Conservation (phyloP, 2,113 vertebrate genomes). For the Zingel zingel region DNA sequence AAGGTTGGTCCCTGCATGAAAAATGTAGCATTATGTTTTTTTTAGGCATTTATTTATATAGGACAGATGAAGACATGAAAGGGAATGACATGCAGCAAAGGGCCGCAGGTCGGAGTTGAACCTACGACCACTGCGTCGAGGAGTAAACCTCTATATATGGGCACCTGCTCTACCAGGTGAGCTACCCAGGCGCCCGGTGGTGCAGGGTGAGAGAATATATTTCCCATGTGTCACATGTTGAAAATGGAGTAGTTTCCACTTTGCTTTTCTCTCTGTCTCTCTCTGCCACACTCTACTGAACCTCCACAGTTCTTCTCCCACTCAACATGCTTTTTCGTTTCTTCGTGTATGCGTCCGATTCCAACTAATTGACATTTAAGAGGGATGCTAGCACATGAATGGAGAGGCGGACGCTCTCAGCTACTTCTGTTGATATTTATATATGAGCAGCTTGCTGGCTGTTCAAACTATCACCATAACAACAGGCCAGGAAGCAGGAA, state of each 20-base stretch:
- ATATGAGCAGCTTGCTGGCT: constrained; percentile 3
- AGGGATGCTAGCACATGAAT: constrained; percentile 17
- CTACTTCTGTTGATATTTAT: constrained; percentile 45
- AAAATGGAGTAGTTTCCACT: constrained; percentile 15
- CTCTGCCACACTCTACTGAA: background rate
- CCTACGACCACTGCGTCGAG: too few relatives aligned
- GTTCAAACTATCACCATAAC: constrained; percentile 62
- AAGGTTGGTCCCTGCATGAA: background rate
- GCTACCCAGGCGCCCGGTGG: too few relatives aligned
- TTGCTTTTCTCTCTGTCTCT: background rate
- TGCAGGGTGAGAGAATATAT: constrained; percentile 1
- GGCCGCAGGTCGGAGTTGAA: too few relatives aligned
- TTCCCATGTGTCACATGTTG: constrained; percentile 10
- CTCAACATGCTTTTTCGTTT: constrained; percentile 14
- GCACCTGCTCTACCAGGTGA: too few relatives aligned
- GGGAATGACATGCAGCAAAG: too few relatives aligned
- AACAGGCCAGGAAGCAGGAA: constrained; percentile 81
- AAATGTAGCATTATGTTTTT: background rate
- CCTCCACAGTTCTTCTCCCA: constrained; percentile 29
- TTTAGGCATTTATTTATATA: too few relatives aligned
- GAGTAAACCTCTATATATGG: too few relatives aligned
- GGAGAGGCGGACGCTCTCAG: constrained; percentile 45
- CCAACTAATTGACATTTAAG: constrained; percentile 52
- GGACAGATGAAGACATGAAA: too few relatives aligned
- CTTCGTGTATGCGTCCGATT: constrained; percentile 6